phyloP scores from a whole-genome alignment of 1,140 invertebrate species.

The Drosophila hydei region DNA sequence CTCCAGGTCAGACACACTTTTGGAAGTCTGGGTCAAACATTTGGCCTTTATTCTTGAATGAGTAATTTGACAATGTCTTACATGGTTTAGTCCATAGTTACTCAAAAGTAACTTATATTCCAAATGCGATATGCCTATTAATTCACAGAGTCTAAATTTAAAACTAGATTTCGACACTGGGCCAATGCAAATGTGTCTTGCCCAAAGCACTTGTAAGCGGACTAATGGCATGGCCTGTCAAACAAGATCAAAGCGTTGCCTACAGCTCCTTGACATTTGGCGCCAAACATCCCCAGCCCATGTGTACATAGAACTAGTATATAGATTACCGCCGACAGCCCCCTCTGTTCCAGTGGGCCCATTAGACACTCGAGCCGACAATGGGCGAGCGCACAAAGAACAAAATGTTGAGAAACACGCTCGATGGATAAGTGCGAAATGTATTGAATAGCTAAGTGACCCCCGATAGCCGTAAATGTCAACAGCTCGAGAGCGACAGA shows the following conservation, averaged over 20 bases:
- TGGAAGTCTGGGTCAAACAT: background rate
- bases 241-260: conserved; percentile 44
- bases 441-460: conserved; percentile 72
- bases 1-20: background rate
- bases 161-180: background rate
- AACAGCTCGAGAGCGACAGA: conserved; percentile 28
- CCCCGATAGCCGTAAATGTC: conserved; percentile 74
- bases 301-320: background rate
- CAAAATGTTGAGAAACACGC: conserved; percentile 49
- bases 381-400: conserved; percentile 44
- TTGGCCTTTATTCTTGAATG: background rate
- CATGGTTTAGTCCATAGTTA: too few relatives aligned
- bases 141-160: background rate
- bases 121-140: background rate
- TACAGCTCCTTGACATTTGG: conserved; percentile 52
- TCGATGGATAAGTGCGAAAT: conserved; percentile 13
- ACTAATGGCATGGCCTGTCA: conserved; percentile 23
- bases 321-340: conserved; percentile 6
- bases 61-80: too few relatives aligned
- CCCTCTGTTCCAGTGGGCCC: background rate
- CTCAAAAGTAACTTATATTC: too few relatives aligned
- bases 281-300: conserved; percentile 24
- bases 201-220: conserved; percentile 23
- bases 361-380: conserved; percentile 32
- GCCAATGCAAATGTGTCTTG: conserved; percentile 10